Conservation (phyloP, 2,888 invertebrate genomes). For the Tridacna gigas region DNA sequence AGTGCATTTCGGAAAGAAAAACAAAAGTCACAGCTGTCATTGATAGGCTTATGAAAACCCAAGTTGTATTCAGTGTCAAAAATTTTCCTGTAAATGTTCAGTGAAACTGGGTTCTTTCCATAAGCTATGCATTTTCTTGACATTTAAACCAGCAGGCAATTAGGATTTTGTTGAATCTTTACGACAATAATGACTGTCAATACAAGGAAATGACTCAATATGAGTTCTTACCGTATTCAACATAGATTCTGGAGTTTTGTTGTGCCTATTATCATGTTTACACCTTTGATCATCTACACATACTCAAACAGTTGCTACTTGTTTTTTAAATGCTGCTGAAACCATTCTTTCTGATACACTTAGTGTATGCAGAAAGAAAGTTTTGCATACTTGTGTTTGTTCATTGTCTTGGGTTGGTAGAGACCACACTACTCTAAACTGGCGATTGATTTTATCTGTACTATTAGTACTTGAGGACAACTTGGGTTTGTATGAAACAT, state of each 20-base stretch:
- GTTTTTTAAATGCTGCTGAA: slow-evolving; percentile 14
- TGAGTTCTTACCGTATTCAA: slow-evolving; percentile 21
- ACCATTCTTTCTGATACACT: slow-evolving; percentile 15
- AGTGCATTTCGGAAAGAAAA: not conserved
- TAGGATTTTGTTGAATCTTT: slow-evolving; percentile 28
- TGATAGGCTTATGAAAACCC: slow-evolving; percentile 32
- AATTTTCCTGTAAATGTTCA: slow-evolving; percentile 11
- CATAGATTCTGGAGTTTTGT: slow-evolving; percentile 3
- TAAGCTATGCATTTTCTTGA: slow-evolving; percentile 21
- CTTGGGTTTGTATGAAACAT: slow-evolving; percentile 15
- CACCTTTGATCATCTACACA: slow-evolving; percentile 30
- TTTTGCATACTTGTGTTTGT: slow-evolving; percentile 29
- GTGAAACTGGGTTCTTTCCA: not conserved
- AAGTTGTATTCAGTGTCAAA: slow-evolving; percentile 29
- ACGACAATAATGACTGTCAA: slow-evolving; percentile 40
- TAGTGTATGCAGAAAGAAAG: slow-evolving; percentile 32
- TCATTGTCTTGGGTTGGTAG: slow-evolving; percentile 8
- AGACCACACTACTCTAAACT: slow-evolving; percentile 18
- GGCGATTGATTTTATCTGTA: not conserved
- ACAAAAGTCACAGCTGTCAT: slow-evolving; percentile 32
- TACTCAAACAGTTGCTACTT: slow-evolving; percentile 6
- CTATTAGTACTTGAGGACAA: not conserved
- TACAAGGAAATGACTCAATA: slow-evolving; percentile 33
- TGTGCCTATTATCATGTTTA: slow-evolving; percentile 9
- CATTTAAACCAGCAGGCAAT: not conserved